Conservation (phyloP, 2,113 vertebrate species). For the Cynocephalus volans region DNA sequence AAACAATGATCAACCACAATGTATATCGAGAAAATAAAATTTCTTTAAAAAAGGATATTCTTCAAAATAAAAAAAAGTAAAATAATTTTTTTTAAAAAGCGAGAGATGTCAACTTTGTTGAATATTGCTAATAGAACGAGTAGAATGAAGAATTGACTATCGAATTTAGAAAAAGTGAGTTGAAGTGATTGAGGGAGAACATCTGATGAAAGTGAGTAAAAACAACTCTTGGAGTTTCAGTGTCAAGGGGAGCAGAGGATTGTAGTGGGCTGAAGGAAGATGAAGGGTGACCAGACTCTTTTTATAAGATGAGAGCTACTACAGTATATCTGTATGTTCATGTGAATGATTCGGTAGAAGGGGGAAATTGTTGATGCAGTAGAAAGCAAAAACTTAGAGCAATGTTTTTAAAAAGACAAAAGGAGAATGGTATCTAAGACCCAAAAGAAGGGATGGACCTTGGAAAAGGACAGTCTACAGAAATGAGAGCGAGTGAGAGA, state of each 20-base stretch:
- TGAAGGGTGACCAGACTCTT: neutral
- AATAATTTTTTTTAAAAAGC: neutral
- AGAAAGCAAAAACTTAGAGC: conserved; percentile 57
- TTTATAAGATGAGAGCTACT: neutral
- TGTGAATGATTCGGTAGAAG: conserved; percentile 59
- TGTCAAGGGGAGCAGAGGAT: neutral
- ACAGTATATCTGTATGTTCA: neutral
- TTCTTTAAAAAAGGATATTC: no score
- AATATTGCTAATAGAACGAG: neutral
- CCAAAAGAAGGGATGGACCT: neutral
- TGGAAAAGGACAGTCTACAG: neutral
- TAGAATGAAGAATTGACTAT: neutral
- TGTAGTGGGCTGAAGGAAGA: neutral
- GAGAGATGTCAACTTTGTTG: neutral
- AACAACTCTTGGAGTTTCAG: neutral
- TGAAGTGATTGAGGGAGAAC: neutral
- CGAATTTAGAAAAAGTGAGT: neutral
- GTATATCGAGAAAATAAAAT: no score
- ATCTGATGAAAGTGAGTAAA: neutral
- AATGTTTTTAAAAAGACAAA: conserved; percentile 23
- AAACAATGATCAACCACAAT: no score
- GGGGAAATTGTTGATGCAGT: conserved; percentile 8
- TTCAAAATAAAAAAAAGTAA: no score
- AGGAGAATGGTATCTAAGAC: neutral
- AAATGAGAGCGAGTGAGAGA: neutral